A percentile compares a stretch with the other conserved stretches of the same genome.
Conservation (phyloP, 1,140 invertebrate genomes). For the Magallana angulata region DNA sequence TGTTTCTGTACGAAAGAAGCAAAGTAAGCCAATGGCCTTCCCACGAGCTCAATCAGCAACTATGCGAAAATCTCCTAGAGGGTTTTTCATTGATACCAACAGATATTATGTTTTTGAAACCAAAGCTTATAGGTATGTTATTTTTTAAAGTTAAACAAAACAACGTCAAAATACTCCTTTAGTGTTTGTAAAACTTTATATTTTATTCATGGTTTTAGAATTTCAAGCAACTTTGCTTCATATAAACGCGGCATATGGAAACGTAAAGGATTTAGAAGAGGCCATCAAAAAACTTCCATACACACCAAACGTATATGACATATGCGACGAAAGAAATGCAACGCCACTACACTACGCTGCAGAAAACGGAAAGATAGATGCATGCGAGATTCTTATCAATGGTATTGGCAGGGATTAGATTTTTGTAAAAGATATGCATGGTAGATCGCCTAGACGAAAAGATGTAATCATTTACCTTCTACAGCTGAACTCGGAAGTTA, state of each 20-base stretch:
- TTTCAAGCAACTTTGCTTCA: slow-evolving; percentile 38
- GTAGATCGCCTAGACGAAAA: slow-evolving; percentile 51
- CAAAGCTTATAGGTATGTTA: slow-evolving; percentile 46
- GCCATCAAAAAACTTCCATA: slow-evolving; percentile 50
- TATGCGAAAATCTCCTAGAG: slow-evolving; percentile 52
- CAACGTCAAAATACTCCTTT: background rate
- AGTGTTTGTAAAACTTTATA: background rate
- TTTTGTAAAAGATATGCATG: slow-evolving; percentile 51
- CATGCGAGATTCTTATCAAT: slow-evolving; percentile 58
- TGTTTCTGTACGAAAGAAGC: slow-evolving; percentile 63
- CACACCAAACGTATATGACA: background rate
- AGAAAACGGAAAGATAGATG: slow-evolving; percentile 56
- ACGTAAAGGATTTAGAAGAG: slow-evolving; percentile 47
- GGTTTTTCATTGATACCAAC: slow-evolving; percentile 63
- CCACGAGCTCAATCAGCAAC: slow-evolving; percentile 42
- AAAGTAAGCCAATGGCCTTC: slow-evolving; percentile 56
- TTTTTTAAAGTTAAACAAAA: background rate
- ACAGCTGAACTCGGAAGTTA: slow-evolving; percentile 55
- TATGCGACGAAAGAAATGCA: slow-evolving; percentile 56
- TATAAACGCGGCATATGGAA: slow-evolving; percentile 41
- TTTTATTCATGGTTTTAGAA: background rate
- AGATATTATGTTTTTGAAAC: slow-evolving; percentile 56
- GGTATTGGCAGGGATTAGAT: slow-evolving; percentile 58
- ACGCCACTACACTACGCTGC: slow-evolving; percentile 55
- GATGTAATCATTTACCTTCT: slow-evolving; percentile 60